Conservation (phyloP, 2,113 vertebrate genomes). For the Sula dactylatra region DNA sequence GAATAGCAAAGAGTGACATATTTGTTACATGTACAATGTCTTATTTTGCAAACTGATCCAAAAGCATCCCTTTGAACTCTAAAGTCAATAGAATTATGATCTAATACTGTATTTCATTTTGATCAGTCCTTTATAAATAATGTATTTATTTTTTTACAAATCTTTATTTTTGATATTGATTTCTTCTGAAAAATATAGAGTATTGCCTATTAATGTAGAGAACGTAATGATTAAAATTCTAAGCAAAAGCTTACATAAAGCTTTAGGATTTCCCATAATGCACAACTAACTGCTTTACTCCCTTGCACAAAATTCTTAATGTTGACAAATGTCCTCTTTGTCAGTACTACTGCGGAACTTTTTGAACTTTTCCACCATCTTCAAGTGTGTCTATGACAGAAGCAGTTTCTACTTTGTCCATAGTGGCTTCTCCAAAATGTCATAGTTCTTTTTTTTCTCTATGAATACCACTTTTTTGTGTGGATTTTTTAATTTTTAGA, state of each 20-base stretch:
- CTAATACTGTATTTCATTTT: background rate
- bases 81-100: background rate
- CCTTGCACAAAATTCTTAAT: background rate
- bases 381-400: background rate
- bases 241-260: background rate
- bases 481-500: background rate
- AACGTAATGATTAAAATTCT: background rate
- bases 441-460: background rate
- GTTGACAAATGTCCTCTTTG: background rate
- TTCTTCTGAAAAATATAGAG: background rate
- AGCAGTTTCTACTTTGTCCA: background rate
- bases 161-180: background rate
- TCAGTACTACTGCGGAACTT: background rate
- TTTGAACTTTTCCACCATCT: background rate
- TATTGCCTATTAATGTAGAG: background rate
- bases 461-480: background rate
- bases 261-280: background rate
- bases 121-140: background rate
- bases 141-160: background rate
- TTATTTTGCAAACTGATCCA: background rate
- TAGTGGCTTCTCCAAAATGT: background rate
- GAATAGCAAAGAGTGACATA: background rate
- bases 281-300: background rate
- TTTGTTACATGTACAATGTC: background rate
- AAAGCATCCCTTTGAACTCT: background rate